Evolutionary conservation across 2,113 vertebrate genomes (phyloP), one percentile per base, ranked within the genome.

Genomic region (Hydrochoerus hydrochaeris): DNA sequence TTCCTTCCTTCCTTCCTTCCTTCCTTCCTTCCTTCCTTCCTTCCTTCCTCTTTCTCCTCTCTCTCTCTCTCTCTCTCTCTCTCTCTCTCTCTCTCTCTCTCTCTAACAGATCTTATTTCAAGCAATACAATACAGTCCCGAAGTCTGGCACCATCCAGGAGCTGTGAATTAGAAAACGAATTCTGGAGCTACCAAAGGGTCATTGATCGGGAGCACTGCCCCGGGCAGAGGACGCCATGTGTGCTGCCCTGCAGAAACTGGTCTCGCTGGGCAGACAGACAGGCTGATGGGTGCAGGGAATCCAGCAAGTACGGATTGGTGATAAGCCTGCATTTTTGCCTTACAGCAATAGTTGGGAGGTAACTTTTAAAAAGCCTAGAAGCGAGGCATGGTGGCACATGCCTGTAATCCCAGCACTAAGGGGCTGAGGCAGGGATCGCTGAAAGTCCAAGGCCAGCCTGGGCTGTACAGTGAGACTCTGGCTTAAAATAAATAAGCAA

Each of bases 221-320:
- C 73, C 6, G 58, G 41, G 8, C 65, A 20, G 0, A 9, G 0
- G 16, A n/a, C 0, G 11, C 32, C 57, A 16, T n/a, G 58, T 0
- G 35, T 0, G 5, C 60, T 49, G 92, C 58, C 41, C 41, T 60
- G 67, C n/a, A 4, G 2, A 77, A 85, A 69, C 54, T 2, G 20
- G 35, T 28, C 26, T 7, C 46, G 10, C 41, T 41, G 49, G 17
- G 19, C 3, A 30, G 63, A 63, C n/a, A 38, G 71, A 54, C 54
- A 14, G 54, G 57, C 77, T 24, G 41, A 41, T 4, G 54, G 24
- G 24, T 28, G 13, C 0, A 17, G 54, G 2, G 35, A 13, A 35
- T 3, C 13, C 5, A 30, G 38, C n/a, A 24, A 57, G 67, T 1
- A 57, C 52, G 52, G 62, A 77, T 0, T 49, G 35, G 5, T 16